phyloP scores from a whole-genome alignment of 2,113 vertebrate genomes.

The Anhinga rufa region DNA sequence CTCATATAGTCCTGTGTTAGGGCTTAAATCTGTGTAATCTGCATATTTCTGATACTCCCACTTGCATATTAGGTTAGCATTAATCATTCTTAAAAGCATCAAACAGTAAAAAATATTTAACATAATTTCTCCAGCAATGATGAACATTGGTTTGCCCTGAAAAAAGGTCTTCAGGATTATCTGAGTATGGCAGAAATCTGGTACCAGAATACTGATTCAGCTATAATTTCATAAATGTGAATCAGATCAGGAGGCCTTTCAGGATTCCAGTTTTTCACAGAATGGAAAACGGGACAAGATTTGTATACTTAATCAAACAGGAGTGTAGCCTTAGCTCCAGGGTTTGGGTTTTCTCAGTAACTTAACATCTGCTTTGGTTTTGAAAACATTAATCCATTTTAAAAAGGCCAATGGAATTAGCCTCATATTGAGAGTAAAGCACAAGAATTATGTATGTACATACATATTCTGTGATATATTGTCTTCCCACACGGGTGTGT shows the following conservation, averaged over 20 bases:
- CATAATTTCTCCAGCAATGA: not conserved
- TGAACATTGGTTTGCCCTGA: not conserved
- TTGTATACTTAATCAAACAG: not conserved
- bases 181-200: not conserved
- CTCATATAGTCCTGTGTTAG: not conserved
- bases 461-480: not conserved
- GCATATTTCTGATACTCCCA: not conserved
- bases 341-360: not conserved
- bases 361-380: not conserved
- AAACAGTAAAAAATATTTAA: not conserved
- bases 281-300: not conserved
- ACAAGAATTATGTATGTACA: not conserved
- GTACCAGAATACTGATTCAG: not conserved
- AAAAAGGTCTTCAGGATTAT: not conserved
- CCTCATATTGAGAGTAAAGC: not conserved
- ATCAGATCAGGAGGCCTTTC: not conserved
- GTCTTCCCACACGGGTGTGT: not conserved
- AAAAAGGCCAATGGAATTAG: not conserved
- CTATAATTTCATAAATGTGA: not conserved
- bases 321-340: not conserved
- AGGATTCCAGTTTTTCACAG: not conserved
- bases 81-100: not conserved
- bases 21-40: not conserved
- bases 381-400: not conserved
- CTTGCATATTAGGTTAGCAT: not conserved